Base-by-base conservation (phyloP, 1,140 invertebrate species). In the Ooceraea biroi region DNA sequence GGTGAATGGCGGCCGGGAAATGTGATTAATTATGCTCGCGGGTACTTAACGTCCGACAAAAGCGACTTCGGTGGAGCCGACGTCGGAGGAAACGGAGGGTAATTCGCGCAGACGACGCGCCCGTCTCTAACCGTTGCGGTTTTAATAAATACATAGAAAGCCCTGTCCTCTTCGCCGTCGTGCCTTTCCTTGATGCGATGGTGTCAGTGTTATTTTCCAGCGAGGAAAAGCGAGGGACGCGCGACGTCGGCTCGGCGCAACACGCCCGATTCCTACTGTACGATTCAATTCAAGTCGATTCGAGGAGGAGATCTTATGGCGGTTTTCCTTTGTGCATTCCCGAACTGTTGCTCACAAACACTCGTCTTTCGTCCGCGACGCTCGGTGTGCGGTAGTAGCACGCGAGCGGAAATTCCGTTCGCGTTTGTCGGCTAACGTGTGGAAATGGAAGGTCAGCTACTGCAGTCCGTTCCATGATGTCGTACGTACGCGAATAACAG, bases 21-120 rank as follows among this genome's bases (percentile, higher is more conserved):
- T 66, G 14, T 22, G 60, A 85, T 85, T 85, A 85, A 85, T 85
- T 83, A 73, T 25, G 36, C 58, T 82, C 77, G 66, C n/a, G 69
- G 46, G 63, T 82, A 60, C 41, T 84, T 82, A 84, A 82, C 57
- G 74, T 80, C 52, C 58, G 76, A 80, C 44, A 63, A 77, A 46
- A 55, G 58, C 36, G 36, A 8, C 25, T 11, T 52, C 46, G 61
- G 66, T n/a, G n/a, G n/a, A 63, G 63, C 65, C 46, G 61, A 27
- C 41, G 65, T 27, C 22, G 76, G 57, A 44, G 76, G 36, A 78
- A 78, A 78, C 55, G 50, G 36, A 69, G 48, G 27, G 50, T 78
- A 78, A 78, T 69, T 69, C 63, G 76, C 50, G 22, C 68, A 66
- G 74, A 78, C 74, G 46, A 19, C 4, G 14, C 46, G 12, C 30